Evolutionary conservation across 2,888 invertebrate species (phyloP), one percentile per base, ranked within the genome.

Genomic region (Heliconius aoede): DNA sequence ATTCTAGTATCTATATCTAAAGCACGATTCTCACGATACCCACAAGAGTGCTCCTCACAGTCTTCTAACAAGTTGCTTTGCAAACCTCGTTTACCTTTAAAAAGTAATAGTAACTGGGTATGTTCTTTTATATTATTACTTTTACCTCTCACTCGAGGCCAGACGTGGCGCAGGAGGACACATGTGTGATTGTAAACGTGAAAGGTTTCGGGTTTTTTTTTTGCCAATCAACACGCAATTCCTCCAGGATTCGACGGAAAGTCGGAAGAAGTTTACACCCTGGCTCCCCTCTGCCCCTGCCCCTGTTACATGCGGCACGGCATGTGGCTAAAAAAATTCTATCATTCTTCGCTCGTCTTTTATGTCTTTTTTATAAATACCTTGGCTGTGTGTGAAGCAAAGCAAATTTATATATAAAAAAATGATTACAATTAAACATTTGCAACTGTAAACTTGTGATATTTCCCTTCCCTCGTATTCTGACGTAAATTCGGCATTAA

Each of bases 1-100:
- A 78, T 87, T 26, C 79, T 76, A 1, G 51, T 90, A 7, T 58
- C 26, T 1, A 69, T 88, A 0, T 5, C 9, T 0, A 86, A 85
- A 3, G 85, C 83, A 0, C 68, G 71, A 0, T 76, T 87, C 24
- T 46, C 80, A 11, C 68, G 72, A 0, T 74, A 79, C 18, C 83
- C 82, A 0, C 36, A 69, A 5, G 75, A 85, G 0, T 83, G 76
- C 58, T 36, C 68, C 18, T 21, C 83, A 24, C 46, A 69, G 24
- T 76, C 64, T 7, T 30, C 28, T 72, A 60, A 36, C 26, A 28
- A 61, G 0, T 30, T 81, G 11, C 24, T 76, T 18, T 82, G 81
- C 73, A 79, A 78, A 24, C 77, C 78, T 30, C 71, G 73, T 26
- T 36, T 62, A 21, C 73, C 73, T 1, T 13, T 82, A 36, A 58